Evolutionary conservation across 1,140 invertebrate genomes (phyloP), one percentile per base, ranked within the genome.

Genomic region (Goniozus legneri): DNA sequence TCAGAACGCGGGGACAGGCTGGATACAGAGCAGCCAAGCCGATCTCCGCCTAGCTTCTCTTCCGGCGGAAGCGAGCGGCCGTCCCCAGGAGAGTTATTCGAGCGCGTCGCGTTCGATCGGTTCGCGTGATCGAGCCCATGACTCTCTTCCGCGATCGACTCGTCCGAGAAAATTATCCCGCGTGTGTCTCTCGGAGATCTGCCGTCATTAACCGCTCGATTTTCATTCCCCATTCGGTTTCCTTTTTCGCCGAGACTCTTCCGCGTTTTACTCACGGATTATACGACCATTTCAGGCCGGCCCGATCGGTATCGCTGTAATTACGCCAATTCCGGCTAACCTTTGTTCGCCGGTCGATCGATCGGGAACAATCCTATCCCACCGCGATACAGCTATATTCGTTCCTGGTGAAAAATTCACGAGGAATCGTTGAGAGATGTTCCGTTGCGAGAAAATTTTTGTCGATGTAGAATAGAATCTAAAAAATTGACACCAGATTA

Each of bases 41-140:
- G 47, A 58, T 59, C 56, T 54, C 52, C 15, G 8, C 8, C 19
- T 24, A 35, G 34, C 18, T 33, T 34, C 32, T 16, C 50, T 54
- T 58, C 56, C 60, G 60, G 49, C 63, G 63, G 62, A 67, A 64
- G 56, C 61, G n/a, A n/a, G n/a, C n/a, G n/a, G n/a, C n/a, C 56
- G 61, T 60, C 59, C 54, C 53, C 61, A 56, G 64, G 57, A 59
- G 65, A 65, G 60, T 64, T 64, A 56, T 52, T 65, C 63, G 47
- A 67, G 57, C 64, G 54, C 53, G 56, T 31, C 50, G 40, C 10
- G 6, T 21, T n/a, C n/a, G n/a, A n/a, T n/a, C n/a, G n/a, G 52
- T 50, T 58, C 52, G 44, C 38, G 52, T 49, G 52, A 54, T 50
- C 49, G 49, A 44, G 52, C 39, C 42, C 31, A 50, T 46, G 40